Conservation (phyloP, 2,113 vertebrate genomes). For the Trematomus loennbergii region DNA sequence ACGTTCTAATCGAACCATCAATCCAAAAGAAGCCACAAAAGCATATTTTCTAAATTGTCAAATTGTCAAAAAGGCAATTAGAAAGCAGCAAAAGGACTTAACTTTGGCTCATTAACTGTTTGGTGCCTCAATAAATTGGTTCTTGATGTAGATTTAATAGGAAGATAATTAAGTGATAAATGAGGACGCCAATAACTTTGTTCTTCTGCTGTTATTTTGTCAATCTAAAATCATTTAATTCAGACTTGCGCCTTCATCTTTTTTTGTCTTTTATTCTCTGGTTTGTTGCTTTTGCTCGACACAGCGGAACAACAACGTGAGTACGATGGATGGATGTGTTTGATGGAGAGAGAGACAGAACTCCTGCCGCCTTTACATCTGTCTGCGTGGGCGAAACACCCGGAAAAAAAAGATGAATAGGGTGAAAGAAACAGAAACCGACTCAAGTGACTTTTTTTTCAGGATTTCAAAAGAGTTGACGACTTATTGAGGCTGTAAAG, state of each 20-base stretch:
- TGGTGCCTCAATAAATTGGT: not conserved
- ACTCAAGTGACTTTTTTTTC: constrained; percentile 35
- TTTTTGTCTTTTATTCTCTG: not conserved
- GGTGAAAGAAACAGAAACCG: not conserved
- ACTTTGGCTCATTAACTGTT: not conserved
- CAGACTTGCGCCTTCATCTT: not conserved
- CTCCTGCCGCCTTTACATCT: constrained; percentile 32
- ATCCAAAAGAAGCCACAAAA: too few species aligned
- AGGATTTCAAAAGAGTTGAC: constrained; percentile 29
- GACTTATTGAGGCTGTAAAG: constrained; percentile 18
- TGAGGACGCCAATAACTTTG: not conserved
- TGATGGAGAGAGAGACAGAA: constrained; percentile 4
- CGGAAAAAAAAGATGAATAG: not conserved
- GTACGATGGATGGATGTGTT: constrained; percentile 41
- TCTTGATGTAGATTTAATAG: too few species aligned
- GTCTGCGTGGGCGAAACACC: constrained; percentile 24
- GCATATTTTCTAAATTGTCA: too few species aligned
- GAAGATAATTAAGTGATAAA: not conserved
- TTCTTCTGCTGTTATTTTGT: not conserved
- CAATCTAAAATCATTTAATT: not conserved
- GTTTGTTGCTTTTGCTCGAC: constrained; percentile 34
- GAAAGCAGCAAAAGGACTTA: not conserved
- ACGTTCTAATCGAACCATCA: too few species aligned
- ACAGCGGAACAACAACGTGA: constrained; percentile 27
- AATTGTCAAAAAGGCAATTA: too few species aligned